Evolutionary conservation across 2,888 invertebrate species (phyloP), one percentile per base, ranked within the genome.

Genomic region (Lydus trimaculatus): DNA sequence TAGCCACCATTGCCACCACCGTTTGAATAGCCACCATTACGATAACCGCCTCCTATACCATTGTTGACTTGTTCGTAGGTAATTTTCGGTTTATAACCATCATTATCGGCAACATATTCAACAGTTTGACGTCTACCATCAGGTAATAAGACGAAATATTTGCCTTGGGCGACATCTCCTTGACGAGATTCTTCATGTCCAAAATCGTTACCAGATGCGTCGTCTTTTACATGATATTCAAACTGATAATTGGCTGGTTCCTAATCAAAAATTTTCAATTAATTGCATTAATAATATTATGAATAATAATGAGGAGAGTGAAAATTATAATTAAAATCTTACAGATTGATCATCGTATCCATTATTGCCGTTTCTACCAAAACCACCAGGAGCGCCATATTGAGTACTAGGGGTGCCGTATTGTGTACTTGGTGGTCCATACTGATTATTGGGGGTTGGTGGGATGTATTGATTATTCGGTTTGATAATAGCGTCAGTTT

Each of bases 121-220:
- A 91, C 91, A 13, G 90, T 88, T 79, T 91, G 91, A 78, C 88
- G 87, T 67, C 91, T 85, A 8, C 91, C 91, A 72, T 91, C 91
- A 0, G 92, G 91, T 48, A 92, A 86, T 76, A 89, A 87, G 72
- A 92, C 91, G 74, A 89, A 86, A 84, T 92, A 92, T 79, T 90
- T 90, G 15, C 91, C 91, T 71, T 88, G 89, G n/a, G 91, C 90
- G 0, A 88, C 89, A n/a, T 90, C 88, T 2, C 91, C 91, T 76
- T 88, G 88, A 76, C 90, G 89, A 11, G 88, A 86, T 79, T 91
- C 91, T 20, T 88, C 86, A 76, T 91, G 91, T 0, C 91, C 91
- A 83, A 91, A 92, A 77, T 92, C 91, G 72, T 91, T 91, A 0
- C 91, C 91, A 0, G 90, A 90, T 66, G 87, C 84, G 1, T 87